phyloP scores from a whole-genome alignment of 2,797 vertebrate genomes.

The Chelonia mydas region DNA sequence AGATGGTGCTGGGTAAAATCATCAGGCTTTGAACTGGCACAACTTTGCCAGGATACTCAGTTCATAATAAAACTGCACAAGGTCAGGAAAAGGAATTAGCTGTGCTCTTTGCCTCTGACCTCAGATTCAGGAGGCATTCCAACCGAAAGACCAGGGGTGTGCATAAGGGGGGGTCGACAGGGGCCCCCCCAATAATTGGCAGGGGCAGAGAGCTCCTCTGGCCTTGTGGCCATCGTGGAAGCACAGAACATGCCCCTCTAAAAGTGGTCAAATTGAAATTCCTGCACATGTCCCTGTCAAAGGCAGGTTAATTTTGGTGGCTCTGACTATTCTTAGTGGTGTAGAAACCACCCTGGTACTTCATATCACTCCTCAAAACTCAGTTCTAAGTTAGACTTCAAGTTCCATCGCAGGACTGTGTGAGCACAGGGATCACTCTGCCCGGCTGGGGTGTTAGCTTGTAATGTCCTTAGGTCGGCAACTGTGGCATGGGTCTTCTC shows the following conservation, averaged over 20 bases:
- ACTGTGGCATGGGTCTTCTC: neutral
- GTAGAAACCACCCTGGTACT: neutral
- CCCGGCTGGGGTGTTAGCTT: neutral
- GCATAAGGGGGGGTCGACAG: too few relatives aligned
- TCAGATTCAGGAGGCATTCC: neutral
- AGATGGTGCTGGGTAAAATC: neutral
- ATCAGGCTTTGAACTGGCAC: neutral
- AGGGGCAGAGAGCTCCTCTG: too few relatives aligned
- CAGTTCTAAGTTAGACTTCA: neutral
- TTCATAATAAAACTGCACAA: neutral
- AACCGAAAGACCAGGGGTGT: neutral
- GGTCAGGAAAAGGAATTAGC: neutral
- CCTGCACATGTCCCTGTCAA: neutral
- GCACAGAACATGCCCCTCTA: too few relatives aligned
- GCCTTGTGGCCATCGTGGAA: too few relatives aligned
- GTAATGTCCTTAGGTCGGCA: neutral
- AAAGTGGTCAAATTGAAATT: too few relatives aligned
- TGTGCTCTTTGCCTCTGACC: neutral
- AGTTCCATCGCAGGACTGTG: neutral
- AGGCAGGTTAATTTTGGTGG: neutral
- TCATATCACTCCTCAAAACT: neutral
- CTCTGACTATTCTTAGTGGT: neutral
- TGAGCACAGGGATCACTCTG: neutral
- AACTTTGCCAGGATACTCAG: neutral
- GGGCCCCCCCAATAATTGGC: too few relatives aligned